Percentiles rank a stretch among this genome's conserved stretches.
Evolutionary conservation across 2,888 invertebrate genomes (phyloP).

Genomic region (Branchellion lobata): DNA sequence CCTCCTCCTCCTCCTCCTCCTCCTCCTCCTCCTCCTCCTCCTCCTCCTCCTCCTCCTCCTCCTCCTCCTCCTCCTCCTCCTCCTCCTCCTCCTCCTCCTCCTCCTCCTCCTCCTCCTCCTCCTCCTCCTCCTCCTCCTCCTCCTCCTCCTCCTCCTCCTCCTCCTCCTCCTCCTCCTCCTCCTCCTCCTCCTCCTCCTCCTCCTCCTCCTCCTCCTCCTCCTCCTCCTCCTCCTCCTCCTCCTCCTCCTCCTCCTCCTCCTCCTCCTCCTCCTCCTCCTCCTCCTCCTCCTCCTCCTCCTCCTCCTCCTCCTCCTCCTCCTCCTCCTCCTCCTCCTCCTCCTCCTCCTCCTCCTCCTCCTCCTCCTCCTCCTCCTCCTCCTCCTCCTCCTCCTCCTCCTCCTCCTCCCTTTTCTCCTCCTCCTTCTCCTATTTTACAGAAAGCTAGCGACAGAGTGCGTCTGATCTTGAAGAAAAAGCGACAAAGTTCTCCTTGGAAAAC

Average conservation of each 20-base stretch:
- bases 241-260: slow-evolving; percentile 2
- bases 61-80: not conserved
- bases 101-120: not conserved
- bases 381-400: too few species aligned
- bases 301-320: not conserved
- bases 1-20: slow-evolving; percentile 2
- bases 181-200: not conserved
- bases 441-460: too few species aligned
- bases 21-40: slow-evolving; percentile 9
- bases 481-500: too few species aligned
- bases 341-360: not conserved
- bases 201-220: not conserved
- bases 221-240: not conserved
- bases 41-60: slow-evolving; percentile 3
- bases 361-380: not conserved
- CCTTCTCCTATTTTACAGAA: too few species aligned
- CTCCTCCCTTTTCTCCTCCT: too few species aligned
- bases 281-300: not conserved
- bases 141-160: not conserved
- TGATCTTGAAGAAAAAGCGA: too few species aligned
- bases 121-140: not conserved
- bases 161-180: not conserved
- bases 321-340: not conserved
- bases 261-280: not conserved
- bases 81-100: not conserved